These are phyloP conservation scores for Troides aeacus DNA, from an alignment of 2,888 invertebrate genomes.

Conservation along the genomic window DNA sequence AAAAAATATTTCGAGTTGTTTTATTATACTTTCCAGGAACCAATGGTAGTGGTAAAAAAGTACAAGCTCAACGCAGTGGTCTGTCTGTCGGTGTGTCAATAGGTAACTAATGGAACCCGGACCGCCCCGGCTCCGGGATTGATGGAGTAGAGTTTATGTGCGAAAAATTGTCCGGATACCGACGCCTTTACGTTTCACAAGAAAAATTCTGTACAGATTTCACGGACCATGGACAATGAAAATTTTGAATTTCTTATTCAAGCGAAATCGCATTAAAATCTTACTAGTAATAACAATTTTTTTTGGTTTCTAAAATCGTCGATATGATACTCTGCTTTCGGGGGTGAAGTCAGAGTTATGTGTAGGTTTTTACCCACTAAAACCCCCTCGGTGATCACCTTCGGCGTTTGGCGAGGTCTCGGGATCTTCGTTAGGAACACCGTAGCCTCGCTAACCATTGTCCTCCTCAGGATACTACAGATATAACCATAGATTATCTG, in stretches of 20 bases:
- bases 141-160: constrained; percentile 42
- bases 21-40: constrained; percentile 18
- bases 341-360: no score
- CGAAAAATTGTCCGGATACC: constrained; percentile 35
- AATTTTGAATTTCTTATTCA: constrained; percentile 1
- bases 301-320: no score
- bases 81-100: constrained; percentile 69
- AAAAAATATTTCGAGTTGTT: neutral
- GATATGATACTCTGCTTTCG: no score
- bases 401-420: no score
- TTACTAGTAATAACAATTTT: no score
- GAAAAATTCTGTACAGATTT: constrained; percentile 26
- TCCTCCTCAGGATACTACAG: no score
- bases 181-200: constrained; percentile 27
- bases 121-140: constrained; percentile 40
- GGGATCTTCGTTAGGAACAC: no score
- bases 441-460: no score
- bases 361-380: no score
- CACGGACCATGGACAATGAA: constrained; percentile 13
- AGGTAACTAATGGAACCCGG: constrained; percentile 65
- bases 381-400: no score
- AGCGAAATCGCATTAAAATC: no score
- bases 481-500: no score
- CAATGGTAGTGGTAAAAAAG: constrained; percentile 42
- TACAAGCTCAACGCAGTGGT: constrained; percentile 61